Percentiles rank a stretch among this genome's conserved stretches.
Conservation (phyloP, 2,113 vertebrate species). For the Heptranchias perlo region DNA sequence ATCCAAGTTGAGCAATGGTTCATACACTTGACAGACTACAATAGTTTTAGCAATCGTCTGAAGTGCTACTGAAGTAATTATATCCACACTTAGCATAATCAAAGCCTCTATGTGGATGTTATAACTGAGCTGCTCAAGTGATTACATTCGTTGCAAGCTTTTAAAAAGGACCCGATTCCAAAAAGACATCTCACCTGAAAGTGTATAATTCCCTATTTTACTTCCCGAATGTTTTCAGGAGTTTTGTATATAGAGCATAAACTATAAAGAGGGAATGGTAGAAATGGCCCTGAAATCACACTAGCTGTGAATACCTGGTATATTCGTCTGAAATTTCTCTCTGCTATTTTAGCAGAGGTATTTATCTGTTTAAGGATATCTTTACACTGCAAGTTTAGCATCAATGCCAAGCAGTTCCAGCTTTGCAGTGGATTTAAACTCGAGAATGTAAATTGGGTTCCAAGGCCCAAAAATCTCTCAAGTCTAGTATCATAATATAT, state of each 20-base stretch:
- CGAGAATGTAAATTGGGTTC: background rate
- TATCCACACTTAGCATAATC: background rate
- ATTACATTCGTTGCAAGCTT: background rate
- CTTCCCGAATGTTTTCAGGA: background rate
- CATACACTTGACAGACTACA: background rate
- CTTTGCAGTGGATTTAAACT: background rate
- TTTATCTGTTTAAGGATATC: background rate
- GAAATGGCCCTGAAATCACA: background rate
- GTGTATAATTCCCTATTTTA: background rate
- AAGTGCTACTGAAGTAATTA: constrained; percentile 18
- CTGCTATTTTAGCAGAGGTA: background rate
- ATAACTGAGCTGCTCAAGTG: background rate
- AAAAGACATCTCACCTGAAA: background rate
- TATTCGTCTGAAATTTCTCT: background rate
- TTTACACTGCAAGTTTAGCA: background rate
- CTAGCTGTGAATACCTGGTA: background rate
- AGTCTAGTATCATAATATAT: no score
- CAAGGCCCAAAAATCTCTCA: background rate
- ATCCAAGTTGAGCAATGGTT: background rate
- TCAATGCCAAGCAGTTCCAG: background rate
- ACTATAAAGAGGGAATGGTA: background rate
- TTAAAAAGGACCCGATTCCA: background rate
- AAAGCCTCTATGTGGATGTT: background rate
- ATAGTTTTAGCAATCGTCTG: background rate
- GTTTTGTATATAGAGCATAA: background rate